Evolutionary conservation across 2,797 vertebrate species (phyloP).

Genomic region (Toxotes lorentzi): DNA sequence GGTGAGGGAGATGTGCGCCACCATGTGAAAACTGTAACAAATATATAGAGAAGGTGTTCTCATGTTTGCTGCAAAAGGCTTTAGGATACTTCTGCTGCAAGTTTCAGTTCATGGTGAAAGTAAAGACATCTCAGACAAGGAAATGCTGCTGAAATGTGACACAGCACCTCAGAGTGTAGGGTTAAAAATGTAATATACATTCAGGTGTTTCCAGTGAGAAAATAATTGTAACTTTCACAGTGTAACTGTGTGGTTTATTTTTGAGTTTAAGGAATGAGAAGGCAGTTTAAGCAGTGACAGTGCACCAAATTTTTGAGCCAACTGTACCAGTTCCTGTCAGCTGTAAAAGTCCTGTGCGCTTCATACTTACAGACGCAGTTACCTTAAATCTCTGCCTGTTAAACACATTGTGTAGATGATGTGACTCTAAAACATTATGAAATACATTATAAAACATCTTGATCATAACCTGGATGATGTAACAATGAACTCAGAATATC

Average conservation of each 20-base stretch:
- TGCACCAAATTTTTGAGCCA: too few relatives aligned
- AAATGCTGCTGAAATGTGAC: neutral
- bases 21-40: constrained; percentile 23
- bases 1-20: constrained; percentile 22
- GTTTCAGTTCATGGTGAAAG: neutral
- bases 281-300: too few relatives aligned
- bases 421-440: too few relatives aligned
- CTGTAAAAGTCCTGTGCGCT: neutral
- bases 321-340: too few relatives aligned
- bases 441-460: too few relatives aligned
- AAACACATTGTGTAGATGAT: neutral
- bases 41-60: constrained; percentile 2
- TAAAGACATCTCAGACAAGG: neutral
- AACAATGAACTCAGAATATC: too few relatives aligned
- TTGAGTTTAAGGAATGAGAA: too few relatives aligned
- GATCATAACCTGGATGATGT: neutral
- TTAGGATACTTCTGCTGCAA: neutral
- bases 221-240: too few relatives aligned
- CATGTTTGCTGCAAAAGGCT: neutral
- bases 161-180: neutral
- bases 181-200: neutral
- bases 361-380: neutral
- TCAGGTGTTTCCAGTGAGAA: neutral
- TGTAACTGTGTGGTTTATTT: neutral
- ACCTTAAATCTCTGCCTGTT: neutral